Percentiles rank a stretch among this genome's conserved stretches.
Evolutionary conservation across 2,888 invertebrate genomes (phyloP).

Genomic region (Muschampia staudingeri): DNA sequence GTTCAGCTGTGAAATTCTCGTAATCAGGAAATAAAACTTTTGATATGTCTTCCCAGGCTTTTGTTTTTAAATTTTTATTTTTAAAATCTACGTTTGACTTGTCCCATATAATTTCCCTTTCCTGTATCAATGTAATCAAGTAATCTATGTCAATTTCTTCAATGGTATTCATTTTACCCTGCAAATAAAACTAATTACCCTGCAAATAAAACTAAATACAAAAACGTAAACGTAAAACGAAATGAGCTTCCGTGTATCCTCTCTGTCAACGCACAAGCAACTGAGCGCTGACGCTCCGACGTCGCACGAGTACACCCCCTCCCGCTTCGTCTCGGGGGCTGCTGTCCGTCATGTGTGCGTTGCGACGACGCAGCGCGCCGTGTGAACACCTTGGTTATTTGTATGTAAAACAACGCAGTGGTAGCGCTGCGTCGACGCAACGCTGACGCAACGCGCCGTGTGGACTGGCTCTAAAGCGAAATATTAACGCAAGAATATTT

Average conservation of each 20-base stretch:
- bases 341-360: conserved; percentile 28
- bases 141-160: conserved; percentile 36
- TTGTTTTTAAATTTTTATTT: conserved; percentile 17
- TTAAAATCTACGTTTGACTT: conserved; percentile 13
- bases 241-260: conserved; percentile 31
- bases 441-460: conserved; percentile 20
- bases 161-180: conserved; percentile 29
- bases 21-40: conserved; percentile 60
- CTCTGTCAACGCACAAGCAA: conserved; percentile 18
- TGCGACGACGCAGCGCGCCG: conserved; percentile 31
- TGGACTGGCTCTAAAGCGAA: conserved; percentile 3
- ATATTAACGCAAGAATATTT: too few relatives aligned
- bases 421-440: conserved; percentile 19
- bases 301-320: conserved; percentile 25
- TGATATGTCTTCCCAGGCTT: conserved; percentile 47
- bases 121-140: conserved; percentile 12
- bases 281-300: conserved; percentile 26
- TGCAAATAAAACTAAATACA: conserved; percentile 18
- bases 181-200: conserved; percentile 22
- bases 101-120: conserved; percentile 12
- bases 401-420: conserved; percentile 27
- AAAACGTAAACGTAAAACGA: conserved; percentile 36
- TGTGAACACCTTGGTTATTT: conserved; percentile 25
- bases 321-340: conserved; percentile 36
- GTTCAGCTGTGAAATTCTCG: conserved; percentile 59